phyloP scores from a whole-genome alignment of 2,888 invertebrate genomes.

The Dryobotodes eremita region DNA sequence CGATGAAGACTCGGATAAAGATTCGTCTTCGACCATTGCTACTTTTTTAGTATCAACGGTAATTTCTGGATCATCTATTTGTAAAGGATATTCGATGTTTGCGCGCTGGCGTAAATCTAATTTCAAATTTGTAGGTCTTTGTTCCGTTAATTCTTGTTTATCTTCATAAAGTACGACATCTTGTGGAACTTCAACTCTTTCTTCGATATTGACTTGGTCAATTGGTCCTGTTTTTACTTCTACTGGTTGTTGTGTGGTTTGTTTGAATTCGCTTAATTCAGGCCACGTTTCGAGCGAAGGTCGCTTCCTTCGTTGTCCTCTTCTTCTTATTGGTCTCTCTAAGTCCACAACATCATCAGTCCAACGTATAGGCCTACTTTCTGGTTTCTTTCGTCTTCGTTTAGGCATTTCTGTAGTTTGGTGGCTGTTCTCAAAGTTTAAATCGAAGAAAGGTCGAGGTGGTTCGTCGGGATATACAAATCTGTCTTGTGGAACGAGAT shows the following conservation, averaged over 20 bases:
- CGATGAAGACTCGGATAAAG: slow-evolving; percentile 81
- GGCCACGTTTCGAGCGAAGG: slow-evolving; percentile 75
- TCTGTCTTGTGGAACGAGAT: slow-evolving; percentile 73
- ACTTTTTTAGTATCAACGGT: slow-evolving; percentile 24
- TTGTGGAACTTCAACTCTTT: slow-evolving; percentile 30
- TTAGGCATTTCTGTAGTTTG: slow-evolving; percentile 75
- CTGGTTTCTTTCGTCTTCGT: slow-evolving; percentile 81
- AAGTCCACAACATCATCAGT: slow-evolving; percentile 81
- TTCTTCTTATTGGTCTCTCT: slow-evolving; percentile 80
- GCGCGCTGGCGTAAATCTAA: slow-evolving; percentile 28
- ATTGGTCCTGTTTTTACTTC: slow-evolving; percentile 51
- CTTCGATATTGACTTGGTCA: slow-evolving; percentile 39
- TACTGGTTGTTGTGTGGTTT: slow-evolving; percentile 60
- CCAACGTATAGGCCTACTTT: slow-evolving; percentile 79
- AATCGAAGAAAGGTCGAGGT: slow-evolving; percentile 70
- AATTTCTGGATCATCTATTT: slow-evolving; percentile 23
- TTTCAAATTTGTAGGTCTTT: slow-evolving; percentile 23
- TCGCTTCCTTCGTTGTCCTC: slow-evolving; percentile 81
- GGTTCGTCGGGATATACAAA: slow-evolving; percentile 73
- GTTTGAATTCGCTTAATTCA: slow-evolving; percentile 76
- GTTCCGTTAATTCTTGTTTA: slow-evolving; percentile 23
- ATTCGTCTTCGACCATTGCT: slow-evolving; percentile 73
- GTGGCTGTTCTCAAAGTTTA: slow-evolving; percentile 69
- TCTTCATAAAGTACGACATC: slow-evolving; percentile 45
- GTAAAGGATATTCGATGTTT: slow-evolving; percentile 14